Evolutionary conservation across 2,113 vertebrate species (phyloP).

Genomic region (Pseudopipra pipra): DNA sequence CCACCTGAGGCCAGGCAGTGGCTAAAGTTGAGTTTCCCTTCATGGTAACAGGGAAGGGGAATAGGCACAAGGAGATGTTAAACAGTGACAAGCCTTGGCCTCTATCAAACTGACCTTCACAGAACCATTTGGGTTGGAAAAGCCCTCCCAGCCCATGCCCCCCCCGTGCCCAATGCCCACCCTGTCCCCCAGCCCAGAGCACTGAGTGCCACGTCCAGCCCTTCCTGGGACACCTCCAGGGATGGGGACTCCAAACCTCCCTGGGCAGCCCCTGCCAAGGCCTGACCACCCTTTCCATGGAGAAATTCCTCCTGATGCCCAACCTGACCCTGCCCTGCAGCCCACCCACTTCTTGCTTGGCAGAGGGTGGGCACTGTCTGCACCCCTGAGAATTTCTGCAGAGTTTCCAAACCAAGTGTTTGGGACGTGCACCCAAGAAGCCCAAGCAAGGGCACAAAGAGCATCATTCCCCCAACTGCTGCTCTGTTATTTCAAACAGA

Average conservation of each 20-base stretch:
- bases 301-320: not conserved
- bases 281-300: rapidly evolving
- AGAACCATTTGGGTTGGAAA: not conserved
- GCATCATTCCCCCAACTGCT: rapidly evolving
- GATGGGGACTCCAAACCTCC: not conserved
- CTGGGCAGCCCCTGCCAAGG: not conserved
- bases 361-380: rapidly evolving
- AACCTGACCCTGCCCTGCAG: not conserved
- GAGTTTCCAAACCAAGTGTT: not conserved
- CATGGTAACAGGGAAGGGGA: not conserved
- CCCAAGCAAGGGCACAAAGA: rapidly evolving
- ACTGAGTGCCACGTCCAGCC: not conserved
- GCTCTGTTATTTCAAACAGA: not conserved
- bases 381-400: rapidly evolving
- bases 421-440: rapidly evolving
- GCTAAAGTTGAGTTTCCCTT: not conserved
- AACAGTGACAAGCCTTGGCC: not conserved
- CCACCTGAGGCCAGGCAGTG: not conserved
- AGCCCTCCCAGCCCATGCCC: rapidly evolving
- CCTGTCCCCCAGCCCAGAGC: not conserved
- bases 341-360: not conserved
- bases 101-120: not conserved
- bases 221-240: not conserved
- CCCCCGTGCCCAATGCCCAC: not conserved
- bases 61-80: rapidly evolving